These are phyloP conservation scores for Mya arenaria DNA, from an alignment of 1,140 invertebrate species.

Conservation along the genomic window DNA sequence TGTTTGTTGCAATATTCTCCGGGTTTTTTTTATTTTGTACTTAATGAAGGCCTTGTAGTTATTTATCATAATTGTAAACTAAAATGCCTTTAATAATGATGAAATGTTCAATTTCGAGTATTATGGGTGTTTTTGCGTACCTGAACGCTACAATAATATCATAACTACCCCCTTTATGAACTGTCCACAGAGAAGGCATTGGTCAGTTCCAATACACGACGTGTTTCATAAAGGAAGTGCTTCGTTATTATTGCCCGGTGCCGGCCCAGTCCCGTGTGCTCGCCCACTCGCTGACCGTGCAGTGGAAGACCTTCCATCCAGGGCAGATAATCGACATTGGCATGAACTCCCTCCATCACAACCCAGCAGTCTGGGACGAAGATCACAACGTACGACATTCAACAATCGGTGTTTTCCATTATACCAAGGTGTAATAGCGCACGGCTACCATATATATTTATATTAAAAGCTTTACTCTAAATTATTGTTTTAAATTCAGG, in stretches of 20 bases:
- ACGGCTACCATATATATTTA: not conserved
- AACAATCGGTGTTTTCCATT: not conserved
- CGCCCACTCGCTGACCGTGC: conserved; percentile 63
- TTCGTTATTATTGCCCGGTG: conserved; percentile 26
- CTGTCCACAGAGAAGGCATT: conserved; percentile 4
- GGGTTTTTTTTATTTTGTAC: too few relatives aligned
- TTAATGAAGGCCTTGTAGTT: too few relatives aligned
- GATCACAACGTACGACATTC: conserved; percentile 5
- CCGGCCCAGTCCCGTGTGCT: conserved; percentile 15
- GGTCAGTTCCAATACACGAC: conserved; percentile 21
- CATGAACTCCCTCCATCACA: conserved; percentile 68
- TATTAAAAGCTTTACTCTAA: too few relatives aligned
- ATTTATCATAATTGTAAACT: too few relatives aligned
- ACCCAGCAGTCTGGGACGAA: conserved; percentile 64
- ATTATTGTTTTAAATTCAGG: too few relatives aligned
- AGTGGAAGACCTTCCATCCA: conserved; percentile 53
- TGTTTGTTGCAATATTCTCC: not conserved
- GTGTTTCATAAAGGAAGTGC: conserved; percentile 35
- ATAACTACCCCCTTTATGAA: not conserved
- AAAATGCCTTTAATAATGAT: too few relatives aligned
- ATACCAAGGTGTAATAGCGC: not conserved
- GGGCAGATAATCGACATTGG: conserved; percentile 56
- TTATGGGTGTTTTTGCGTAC: too few relatives aligned
- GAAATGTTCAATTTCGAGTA: too few relatives aligned
- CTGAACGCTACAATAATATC: not conserved